These are phyloP conservation scores for Heptranchias perlo DNA, from an alignment of 2,113 vertebrate species.

Conservation along the genomic window DNA sequence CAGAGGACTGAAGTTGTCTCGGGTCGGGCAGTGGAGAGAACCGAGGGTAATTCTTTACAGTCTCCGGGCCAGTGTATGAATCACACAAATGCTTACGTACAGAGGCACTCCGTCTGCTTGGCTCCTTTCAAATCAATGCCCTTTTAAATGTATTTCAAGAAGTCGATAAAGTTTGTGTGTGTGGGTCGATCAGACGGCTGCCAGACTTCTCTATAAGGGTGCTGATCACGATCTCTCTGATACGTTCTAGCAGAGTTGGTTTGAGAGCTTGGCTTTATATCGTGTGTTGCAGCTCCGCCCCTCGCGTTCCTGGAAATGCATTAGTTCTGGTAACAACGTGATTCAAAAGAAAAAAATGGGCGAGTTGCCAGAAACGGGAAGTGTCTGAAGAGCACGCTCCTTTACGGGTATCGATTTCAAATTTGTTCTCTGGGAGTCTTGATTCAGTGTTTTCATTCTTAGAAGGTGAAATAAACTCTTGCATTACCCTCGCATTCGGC, in stretches of 20 bases:
- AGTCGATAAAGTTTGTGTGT: constrained; percentile 28
- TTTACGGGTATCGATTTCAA: constrained; percentile 25
- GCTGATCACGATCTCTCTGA: constrained; percentile 18
- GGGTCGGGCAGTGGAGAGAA: not conserved
- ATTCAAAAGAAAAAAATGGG: constrained; percentile 36
- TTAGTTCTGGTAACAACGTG: constrained; percentile 34
- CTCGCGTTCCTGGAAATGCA: constrained; percentile 35
- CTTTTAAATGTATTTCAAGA: constrained; percentile 31
- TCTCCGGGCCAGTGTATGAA: not conserved
- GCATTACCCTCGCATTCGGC: not conserved
- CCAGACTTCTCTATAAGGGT: not conserved
- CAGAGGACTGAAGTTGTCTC: not conserved
- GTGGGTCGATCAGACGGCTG: not conserved
- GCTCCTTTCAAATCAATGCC: constrained; percentile 35
- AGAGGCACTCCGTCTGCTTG: constrained; percentile 10
- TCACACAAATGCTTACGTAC: not conserved
- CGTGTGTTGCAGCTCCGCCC: not conserved
- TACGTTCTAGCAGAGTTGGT: not conserved
- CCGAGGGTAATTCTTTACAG: not conserved
- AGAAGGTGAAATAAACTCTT: not conserved
- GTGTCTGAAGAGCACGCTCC: constrained; percentile 14
- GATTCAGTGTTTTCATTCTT: constrained; percentile 31
- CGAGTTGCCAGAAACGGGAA: constrained; percentile 28
- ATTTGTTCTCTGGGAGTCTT: not conserved
- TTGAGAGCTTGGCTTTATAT: not conserved